Percentiles rank a stretch among this genome's conserved stretches.
These are phyloP conservation scores for Cebuella pygmaea DNA, from an alignment of 2,797 vertebrate species.

Conservation along the genomic window DNA sequence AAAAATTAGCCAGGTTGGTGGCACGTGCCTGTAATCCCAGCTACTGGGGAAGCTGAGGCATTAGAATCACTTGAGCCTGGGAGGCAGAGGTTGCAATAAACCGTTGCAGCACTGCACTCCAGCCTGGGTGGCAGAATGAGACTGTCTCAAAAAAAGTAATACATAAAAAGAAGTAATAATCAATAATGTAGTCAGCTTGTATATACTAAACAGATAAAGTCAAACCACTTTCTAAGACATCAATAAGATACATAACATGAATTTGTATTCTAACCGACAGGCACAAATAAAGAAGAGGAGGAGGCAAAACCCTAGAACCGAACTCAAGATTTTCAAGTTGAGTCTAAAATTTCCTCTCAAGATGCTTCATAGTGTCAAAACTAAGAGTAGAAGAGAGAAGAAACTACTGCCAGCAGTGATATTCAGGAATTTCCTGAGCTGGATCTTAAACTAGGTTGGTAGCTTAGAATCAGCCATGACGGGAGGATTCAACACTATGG, in stretches of 20 bases:
- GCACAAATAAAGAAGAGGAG: conserved; percentile 72
- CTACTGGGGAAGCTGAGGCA: neutral
- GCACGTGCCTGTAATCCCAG: neutral
- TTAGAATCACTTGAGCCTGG: neutral
- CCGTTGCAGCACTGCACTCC: neutral
- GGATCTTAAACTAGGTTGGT: neutral
- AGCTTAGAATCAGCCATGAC: neutral
- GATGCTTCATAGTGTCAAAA: conserved; percentile 40
- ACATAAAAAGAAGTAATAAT: conserved; percentile 47
- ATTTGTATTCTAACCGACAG: conserved; percentile 81
- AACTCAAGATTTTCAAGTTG: conserved; percentile 37
- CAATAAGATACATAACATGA: conserved; percentile 78
- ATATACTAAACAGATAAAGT: conserved; percentile 72
- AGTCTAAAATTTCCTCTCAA: conserved; percentile 34
- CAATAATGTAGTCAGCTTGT: conserved; percentile 70
- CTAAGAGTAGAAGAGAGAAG: neutral
- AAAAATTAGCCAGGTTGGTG: neutral
- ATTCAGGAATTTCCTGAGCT: conserved; percentile 14
- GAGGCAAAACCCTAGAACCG: conserved; percentile 43
- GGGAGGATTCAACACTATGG: neutral
- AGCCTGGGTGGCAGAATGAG: neutral
- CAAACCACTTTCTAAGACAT: conserved; percentile 82
- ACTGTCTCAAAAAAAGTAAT: neutral
- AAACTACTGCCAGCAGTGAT: neutral
- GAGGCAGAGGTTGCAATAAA: neutral